Base-by-base conservation (phyloP, 1,140 invertebrate species). In the Nephotettix cincticeps region DNA sequence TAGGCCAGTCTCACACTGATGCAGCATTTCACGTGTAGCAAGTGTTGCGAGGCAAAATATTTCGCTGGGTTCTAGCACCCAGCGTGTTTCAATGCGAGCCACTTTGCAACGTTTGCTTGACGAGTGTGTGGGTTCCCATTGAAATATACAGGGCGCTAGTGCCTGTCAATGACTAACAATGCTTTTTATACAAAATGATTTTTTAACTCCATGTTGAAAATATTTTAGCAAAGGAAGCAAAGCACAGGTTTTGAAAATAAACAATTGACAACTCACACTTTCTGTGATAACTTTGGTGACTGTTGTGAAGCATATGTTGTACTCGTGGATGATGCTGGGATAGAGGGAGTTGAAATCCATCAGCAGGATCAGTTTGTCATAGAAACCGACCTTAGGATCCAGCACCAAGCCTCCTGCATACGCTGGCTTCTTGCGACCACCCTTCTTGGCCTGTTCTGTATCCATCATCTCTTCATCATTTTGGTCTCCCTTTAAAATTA, bases 311-410 rank as follows among this genome's bases (percentile, higher is more conserved):
- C 98, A 99, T 72, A 99, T 95, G 82, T 99, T 99, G 79, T 95
- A 99, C 79, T 99, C 98, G 81, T 99, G 97, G 76, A 99, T 99
- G 73, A 99, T 99, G 78, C 96, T 99, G 0, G 98, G 98, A 83
- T 99, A 99, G 27, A 99, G 82, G 21, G 96, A 99, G 84, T 99
- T 99, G 81, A 99, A 99, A 79, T 99, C 98, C 92, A 99, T 95
- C 1, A 99, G 81, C 51, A 99, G 83, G 72, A 99, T 93, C 65
- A 90, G 89, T 80, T 92, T 96, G 77, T 99, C 96, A 81, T 99
- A 99, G 74, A 99, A 97, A 14, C 98, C 98, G 80, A 92, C 92
- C 80, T 98, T 97, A 0, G 98, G 98, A 64, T 99, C 97, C 30
- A 99, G 83, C 1, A 99, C 98, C 19, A 99, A 84, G 74, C 98